Evolutionary conservation across 2,113 vertebrate genomes (phyloP), one percentile per base, ranked within the genome.

Genomic region (Plotosus lineatus): DNA sequence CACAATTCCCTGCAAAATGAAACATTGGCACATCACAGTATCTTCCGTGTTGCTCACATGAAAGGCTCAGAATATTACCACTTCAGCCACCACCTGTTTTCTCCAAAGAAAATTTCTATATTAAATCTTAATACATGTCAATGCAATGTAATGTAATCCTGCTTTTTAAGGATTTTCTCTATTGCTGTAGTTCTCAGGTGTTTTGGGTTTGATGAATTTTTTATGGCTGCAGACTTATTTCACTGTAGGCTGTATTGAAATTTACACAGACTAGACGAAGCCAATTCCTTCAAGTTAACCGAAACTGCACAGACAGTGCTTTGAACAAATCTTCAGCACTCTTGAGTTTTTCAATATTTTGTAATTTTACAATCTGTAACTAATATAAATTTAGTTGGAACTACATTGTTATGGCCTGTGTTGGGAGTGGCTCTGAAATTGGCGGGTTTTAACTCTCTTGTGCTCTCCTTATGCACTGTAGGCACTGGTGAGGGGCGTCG

Each of bases 151-250:
- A n/a, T 7, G 5, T 36, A 33, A 36, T 61, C 31, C 58, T 58
- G 56, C 31, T 58, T 58, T 26, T 26, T n/a, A 74, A 74, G 75
- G 48, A 83, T 81, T 85, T n/a, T 71, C 65, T 31, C 55, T 81
- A 61, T 61, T 69, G 46, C 58, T 84, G 33, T 40, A 38, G 23
- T n/a, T 68, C 26, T 15, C 36, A 26, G n/a, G n/a, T n/a, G 19
- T 61, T 17, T 9, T 38, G 33, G 19, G 38, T 7, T 65, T 40
- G 17, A 3, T 38, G 61, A 42, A 36, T 40, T 40, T 65, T 7
- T 65, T 23, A 40, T 65, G 33, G 38, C 36, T 65, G 61, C 8
- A 38, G 6, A 23, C 8, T 3, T 9, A 40, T 65, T 65, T 65
- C 61, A 65, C 33, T 40, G 33, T 40, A 40, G 61, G 36, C 36